Conservation (phyloP, 2,888 invertebrate genomes). For the Ypsolopha scabrella region DNA sequence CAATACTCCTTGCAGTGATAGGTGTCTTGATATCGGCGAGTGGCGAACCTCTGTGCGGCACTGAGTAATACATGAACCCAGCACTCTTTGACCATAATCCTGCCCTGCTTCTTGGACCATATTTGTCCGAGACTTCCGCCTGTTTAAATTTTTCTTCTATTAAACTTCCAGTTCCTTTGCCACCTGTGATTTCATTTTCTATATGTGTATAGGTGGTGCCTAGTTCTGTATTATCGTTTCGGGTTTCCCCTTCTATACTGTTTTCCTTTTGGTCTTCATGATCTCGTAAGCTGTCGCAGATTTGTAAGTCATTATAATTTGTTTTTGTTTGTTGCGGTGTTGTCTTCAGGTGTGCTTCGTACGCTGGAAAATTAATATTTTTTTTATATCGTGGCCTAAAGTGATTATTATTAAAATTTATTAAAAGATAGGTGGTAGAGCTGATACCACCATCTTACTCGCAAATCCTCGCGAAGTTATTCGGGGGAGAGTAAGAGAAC, state of each 20-base stretch:
- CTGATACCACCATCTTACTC: too few relatives aligned
- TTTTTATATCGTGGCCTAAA: too few relatives aligned
- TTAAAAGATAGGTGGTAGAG: too few relatives aligned
- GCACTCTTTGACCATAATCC: slow-evolving; percentile 68
- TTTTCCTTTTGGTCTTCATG: not conserved
- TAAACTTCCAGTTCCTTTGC: not conserved
- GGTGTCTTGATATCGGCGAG: slow-evolving; percentile 81
- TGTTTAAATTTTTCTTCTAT: too few relatives aligned
- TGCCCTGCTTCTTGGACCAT: slow-evolving; percentile 25
- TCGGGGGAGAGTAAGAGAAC: too few relatives aligned
- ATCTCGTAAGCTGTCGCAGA: not conserved
- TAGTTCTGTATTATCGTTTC: not conserved
- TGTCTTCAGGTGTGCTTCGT: slow-evolving; percentile 33
- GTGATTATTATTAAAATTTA: too few relatives aligned
- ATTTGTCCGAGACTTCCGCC: not conserved
- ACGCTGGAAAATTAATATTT: slow-evolving; percentile 37
- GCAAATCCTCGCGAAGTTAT: too few relatives aligned
- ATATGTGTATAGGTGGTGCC: not conserved
- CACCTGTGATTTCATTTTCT: not conserved
- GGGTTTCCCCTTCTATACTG: not conserved
- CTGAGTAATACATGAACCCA: slow-evolving; percentile 86
- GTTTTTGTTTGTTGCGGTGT: not conserved
- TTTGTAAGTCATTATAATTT: not conserved
- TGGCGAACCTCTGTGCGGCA: slow-evolving; percentile 87
- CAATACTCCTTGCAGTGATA: slow-evolving; percentile 80